These are phyloP conservation scores for Mobula hypostoma DNA, from an alignment of 2,113 vertebrate species.

Conservation along the genomic window DNA sequence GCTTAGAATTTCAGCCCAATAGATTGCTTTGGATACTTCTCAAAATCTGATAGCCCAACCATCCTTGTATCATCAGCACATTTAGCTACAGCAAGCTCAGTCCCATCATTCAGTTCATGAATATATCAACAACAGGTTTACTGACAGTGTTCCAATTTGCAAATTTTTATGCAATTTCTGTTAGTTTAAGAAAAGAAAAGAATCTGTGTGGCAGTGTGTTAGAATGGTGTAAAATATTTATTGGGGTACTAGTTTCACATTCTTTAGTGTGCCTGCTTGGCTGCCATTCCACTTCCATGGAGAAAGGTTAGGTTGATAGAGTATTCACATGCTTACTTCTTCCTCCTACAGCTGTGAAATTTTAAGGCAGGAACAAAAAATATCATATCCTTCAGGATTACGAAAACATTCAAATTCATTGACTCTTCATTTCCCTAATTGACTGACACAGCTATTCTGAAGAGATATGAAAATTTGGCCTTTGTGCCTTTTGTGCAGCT, in stretches of 20 bases:
- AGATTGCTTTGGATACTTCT: background rate
- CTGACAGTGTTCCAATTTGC: background rate
- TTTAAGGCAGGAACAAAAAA: constrained; percentile 15
- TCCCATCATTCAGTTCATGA: too few species aligned
- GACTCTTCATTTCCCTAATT: constrained; percentile 9
- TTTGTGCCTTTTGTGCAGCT: background rate
- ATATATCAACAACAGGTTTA: too few species aligned
- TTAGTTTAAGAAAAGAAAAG: background rate
- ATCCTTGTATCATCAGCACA: too few species aligned
- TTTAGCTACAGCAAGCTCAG: too few species aligned
- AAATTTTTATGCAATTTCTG: background rate
- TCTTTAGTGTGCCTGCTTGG: background rate
- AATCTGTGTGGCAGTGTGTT: background rate
- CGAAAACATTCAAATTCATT: background rate
- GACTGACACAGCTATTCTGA: constrained; percentile 18
- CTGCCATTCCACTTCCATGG: background rate
- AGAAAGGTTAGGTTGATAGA: constrained; percentile 12
- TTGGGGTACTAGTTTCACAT: background rate
- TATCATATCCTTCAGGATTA: background rate
- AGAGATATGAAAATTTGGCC: constrained; percentile 27
- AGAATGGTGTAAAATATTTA: background rate
- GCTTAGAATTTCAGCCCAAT: background rate
- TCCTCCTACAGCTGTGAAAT: background rate
- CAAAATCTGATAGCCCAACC: too few species aligned
- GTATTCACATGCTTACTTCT: background rate